Conservation (phyloP, 2,113 vertebrate genomes). For the chimpanzee (Pan troglodytes) region NHGRI_mPanTro3-v2.1_pri NC_072404.2:147752001-147752500, state of each 20-base stretch:
- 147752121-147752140: rapidly evolving
- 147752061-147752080: neutral
- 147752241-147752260: neutral
- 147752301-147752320: conserved; percentile 62
- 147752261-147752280: conserved; percentile 40
- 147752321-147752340: conserved; percentile 56
- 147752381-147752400: conserved; percentile 10
- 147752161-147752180: rapidly evolving
- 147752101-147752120: neutral
- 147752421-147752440: conserved; percentile 65
- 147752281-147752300: conserved; percentile 68
- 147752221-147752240: conserved; percentile 57
- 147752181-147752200: neutral
- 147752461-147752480: conserved; percentile 53
- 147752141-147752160: neutral
- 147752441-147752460: conserved; percentile 69
- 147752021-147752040: rapidly evolving
- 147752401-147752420: conserved; percentile 58
- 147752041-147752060: neutral
- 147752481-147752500: conserved; percentile 42
- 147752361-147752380: conserved; percentile 53
- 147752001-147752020: neutral
- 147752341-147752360: conserved; percentile 65
- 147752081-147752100: neutral
- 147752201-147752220: neutral